Base-by-base conservation (phyloP, 2,888 invertebrate species). In the Heliconius ethilla region DNA sequence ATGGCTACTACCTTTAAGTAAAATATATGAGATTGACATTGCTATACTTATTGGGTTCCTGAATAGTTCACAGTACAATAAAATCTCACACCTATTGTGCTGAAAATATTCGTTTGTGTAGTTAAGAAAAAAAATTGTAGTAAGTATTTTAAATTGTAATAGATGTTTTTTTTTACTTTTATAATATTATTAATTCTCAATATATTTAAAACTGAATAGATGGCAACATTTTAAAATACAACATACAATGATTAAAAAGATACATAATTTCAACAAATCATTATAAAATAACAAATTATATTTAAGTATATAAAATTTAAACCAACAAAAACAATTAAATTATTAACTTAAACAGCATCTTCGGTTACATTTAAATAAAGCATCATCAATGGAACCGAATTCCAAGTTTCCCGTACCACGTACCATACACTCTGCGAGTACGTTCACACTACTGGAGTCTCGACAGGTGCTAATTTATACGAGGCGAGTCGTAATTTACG, bases 381-480 rank as follows among this genome's bases (percentile, higher is more conserved):
- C 40, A 27, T 63, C 63, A 37, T 3, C 63, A 63, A 27, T 22
- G 37, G 25, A 66, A 33, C 51, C 66, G 45, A 66, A 67, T 74
- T 74, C 73, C 59, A 59, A 77, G 40, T 73, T 77, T 75, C 77
- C 74, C 75, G 69, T 74, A 79, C 40, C 79, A 79, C 75, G 69
- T 74, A 79, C 40, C 79, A 80, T 80, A 81, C n/a, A n/a, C 80
- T 80, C 83, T 18, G 18, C 51, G 51, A 51, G 51, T 82, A 80
- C 78, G 78, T 80, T 80, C 81, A 78, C 80, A 75, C 81, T 78
- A 79, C 77, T 83, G 79, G 79, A 84, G 83, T 81, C 82, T 79
- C 84, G 88, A 86, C 87, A 87, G 86, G 85, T 85, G 87, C 85
- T 88, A 89, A 88, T 89, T 87, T 87, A 88, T 87, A 83, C 83